Evolutionary conservation across 1,140 invertebrate genomes (phyloP), one percentile per base, ranked within the genome.

Genomic region (Lucilia sericata): DNA sequence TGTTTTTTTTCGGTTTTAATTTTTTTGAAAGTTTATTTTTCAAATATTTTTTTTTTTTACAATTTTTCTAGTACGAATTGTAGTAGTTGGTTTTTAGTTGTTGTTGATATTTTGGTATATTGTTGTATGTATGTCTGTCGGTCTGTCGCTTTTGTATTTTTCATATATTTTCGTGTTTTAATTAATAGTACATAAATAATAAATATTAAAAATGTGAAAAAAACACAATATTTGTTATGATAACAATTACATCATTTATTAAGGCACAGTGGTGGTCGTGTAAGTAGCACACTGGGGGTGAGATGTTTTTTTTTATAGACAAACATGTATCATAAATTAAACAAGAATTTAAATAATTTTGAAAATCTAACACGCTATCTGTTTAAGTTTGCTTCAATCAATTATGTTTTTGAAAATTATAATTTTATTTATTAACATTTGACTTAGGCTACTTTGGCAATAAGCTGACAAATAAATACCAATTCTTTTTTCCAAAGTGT

Each of bases 11-110:
- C 14, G 55, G 55, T 60, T 60, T 60, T 60, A 60, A 60, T 60
- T 60, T 60, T 60, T 60, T 60, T 60, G 55, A 60, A 60, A 60
- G 55, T 60, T 60, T 60, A 60, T 60, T 60, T 60, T n/a, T 60
- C 55, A 60, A 60, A 17, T n/a, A 17, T 17, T 60, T 17, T 3
- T n/a, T n/a, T n/a, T 10, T 12, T 55, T 55, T 55, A 30, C 25
- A 30, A 30, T 30, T 30, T 42, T 42, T 42, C 42, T 42, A 42
- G 42, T 42, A 42, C 42, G 42, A 42, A 60, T 60, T 60, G 55
- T 60, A 17, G 17, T 60, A 2, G 55, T 60, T 55, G 2, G 51
- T 55, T 55, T 55, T 55, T 55, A 2, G 25, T 30, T 30, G 25
- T 30, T 60, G 0, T 60, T 60, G 55, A 7, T 60, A 17, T 60